A percentile compares a stretch with the other conserved stretches of the same genome.
These are phyloP conservation scores for Axis porcinus DNA, from an alignment of 2,113 vertebrate genomes.

Conservation along the genomic window DNA sequence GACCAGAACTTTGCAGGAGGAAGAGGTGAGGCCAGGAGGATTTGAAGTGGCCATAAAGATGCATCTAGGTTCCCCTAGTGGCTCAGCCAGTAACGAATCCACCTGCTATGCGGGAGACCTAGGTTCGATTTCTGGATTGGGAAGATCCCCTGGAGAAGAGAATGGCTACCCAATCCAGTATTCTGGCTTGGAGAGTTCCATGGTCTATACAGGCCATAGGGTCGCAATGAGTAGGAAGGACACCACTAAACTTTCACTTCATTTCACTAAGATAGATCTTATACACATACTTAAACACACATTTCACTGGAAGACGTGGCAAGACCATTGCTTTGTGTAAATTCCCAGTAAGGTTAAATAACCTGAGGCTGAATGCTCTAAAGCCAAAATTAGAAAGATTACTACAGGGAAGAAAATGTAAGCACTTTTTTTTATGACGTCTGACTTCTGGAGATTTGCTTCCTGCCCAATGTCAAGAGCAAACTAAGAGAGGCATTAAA, in stretches of 20 bases:
- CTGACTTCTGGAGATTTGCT: constrained; percentile 20
- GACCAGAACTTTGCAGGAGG: neutral
- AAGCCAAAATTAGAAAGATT: constrained; percentile 16
- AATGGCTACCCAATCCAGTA: neutral
- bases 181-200: neutral
- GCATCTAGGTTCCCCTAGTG: neutral
- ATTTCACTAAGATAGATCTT: neutral
- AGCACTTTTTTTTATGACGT: neutral
- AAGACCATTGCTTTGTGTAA: neutral
- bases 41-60: neutral
- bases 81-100: neutral
- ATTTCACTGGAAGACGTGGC: neutral
- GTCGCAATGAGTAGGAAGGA: neutral
- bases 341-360: constrained; percentile 3
- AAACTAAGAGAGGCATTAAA: neutral
- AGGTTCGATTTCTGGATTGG: neutral
- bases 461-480: neutral
- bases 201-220: neutral
- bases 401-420: neutral
- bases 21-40: neutral
- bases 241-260: neutral
- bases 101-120: neutral
- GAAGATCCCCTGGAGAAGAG: neutral
- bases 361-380: neutral
- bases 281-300: neutral